Evolutionary conservation across 2,797 vertebrate genomes (phyloP).

Genomic region (Chaetophractus vellerosus): DNA sequence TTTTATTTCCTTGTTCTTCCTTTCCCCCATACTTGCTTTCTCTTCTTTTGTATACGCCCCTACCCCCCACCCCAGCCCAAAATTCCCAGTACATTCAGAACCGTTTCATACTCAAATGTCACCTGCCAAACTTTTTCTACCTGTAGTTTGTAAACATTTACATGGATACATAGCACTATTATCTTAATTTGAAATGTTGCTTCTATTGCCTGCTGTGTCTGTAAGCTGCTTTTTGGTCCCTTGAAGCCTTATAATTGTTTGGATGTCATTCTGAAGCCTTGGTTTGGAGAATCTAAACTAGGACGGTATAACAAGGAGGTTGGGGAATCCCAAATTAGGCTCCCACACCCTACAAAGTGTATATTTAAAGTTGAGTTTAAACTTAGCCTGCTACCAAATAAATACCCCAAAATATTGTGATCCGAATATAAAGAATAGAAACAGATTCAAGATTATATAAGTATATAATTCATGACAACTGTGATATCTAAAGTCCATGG

Average conservation of each 20-base stretch:
- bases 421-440: conserved; percentile 36
- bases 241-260: not conserved
- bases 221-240: not conserved
- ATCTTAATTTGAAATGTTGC: not conserved
- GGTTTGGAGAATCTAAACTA: not conserved
- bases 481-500: not conserved
- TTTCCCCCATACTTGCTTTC: not conserved
- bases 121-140: not conserved
- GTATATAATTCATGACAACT: not conserved
- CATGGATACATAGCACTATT: not conserved
- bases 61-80: not conserved
- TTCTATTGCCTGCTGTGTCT: not conserved
- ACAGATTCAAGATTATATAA: not conserved
- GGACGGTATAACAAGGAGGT: not conserved
- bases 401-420: not conserved
- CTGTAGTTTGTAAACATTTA: not conserved
- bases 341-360: not conserved
- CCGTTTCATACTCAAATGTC: not conserved
- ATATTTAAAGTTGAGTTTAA: conserved; percentile 46
- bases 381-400: not conserved
- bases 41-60: not conserved
- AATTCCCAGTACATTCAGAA: not conserved
- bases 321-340: not conserved
- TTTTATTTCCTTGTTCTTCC: not conserved
- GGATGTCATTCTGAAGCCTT: not conserved